These are phyloP conservation scores for Bacillus rossius DNA, from an alignment of 1,140 invertebrate genomes.

Conservation along the genomic window DNA sequence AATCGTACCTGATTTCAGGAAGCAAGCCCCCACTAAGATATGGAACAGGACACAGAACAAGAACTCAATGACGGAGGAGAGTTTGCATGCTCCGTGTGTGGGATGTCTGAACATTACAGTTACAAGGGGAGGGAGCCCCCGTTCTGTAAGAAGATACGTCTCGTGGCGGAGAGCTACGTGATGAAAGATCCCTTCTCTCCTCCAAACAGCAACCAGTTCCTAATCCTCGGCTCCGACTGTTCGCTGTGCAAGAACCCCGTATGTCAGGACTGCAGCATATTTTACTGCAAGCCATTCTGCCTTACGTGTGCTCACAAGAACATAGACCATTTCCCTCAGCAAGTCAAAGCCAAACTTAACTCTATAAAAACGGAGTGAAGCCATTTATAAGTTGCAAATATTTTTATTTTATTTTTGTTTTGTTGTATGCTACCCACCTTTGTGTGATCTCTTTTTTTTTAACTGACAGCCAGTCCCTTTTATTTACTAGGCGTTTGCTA, in stretches of 20 bases:
- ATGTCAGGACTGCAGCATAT: conserved; percentile 75
- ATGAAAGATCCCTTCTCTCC: conserved; percentile 79
- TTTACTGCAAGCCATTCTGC: conserved; percentile 69
- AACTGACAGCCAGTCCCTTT: background rate
- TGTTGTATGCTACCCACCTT: background rate
- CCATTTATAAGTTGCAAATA: background rate
- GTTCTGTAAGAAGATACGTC: conserved; percentile 54
- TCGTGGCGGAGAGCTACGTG: conserved; percentile 65
- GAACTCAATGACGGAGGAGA: conserved; percentile 17
- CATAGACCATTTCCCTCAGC: conserved; percentile 55
- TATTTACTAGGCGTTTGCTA: background rate
- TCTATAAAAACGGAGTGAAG: conserved; percentile 29
- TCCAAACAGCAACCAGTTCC: conserved; percentile 57
- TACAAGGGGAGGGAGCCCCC: conserved; percentile 66
- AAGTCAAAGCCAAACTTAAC: conserved; percentile 47
- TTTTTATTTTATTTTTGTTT: background rate
- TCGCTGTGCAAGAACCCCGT: conserved; percentile 56
- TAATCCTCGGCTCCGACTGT: conserved; percentile 71
- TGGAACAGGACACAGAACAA: conserved; percentile 1
- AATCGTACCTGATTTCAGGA: too few relatives aligned
- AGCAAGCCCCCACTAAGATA: too few relatives aligned
- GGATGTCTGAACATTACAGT: conserved; percentile 59
- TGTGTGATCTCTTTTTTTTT: background rate
- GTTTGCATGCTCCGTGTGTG: conserved; percentile 61
- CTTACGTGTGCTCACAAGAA: conserved; percentile 55